A percentile compares a stretch with the other conserved stretches of the same genome.
Evolutionary conservation across 2,797 vertebrate species (phyloP).

Genomic region (Tangara arthus): DNA sequence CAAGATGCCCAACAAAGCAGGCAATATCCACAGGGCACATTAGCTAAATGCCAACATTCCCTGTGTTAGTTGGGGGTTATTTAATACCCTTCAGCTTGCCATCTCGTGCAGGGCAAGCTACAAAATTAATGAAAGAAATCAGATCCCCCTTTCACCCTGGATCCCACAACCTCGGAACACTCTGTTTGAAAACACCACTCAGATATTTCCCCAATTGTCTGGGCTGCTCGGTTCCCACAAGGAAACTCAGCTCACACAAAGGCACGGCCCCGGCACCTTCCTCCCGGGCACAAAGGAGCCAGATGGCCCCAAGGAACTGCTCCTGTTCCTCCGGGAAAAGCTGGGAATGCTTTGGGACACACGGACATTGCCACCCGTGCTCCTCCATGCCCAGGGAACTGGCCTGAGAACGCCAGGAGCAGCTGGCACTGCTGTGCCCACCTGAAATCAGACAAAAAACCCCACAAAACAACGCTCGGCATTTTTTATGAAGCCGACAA

Average conservation of each 20-base stretch:
- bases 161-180: background rate
- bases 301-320: fast-evolving
- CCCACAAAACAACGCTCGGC: background rate
- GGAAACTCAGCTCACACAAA: background rate
- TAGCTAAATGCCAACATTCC: background rate
- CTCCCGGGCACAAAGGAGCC: background rate
- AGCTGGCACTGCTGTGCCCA: background rate
- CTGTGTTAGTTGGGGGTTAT: background rate
- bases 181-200: background rate
- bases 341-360: fast-evolving
- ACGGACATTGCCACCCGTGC: fast-evolving
- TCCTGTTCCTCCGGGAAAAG: background rate
- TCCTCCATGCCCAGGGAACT: background rate
- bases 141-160: background rate
- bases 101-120: background rate
- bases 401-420: background rate
- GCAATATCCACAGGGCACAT: background rate
- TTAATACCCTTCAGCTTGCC: background rate
- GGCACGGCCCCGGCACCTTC: background rate
- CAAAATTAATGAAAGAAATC: background rate
- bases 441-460: fast-evolving
- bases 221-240: background rate
- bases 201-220: background rate
- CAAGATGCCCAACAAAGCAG: background rate
- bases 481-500: fast-evolving